Base-by-base conservation (phyloP, 2,888 invertebrate species). In the Liodrosophila aerea region DNA sequence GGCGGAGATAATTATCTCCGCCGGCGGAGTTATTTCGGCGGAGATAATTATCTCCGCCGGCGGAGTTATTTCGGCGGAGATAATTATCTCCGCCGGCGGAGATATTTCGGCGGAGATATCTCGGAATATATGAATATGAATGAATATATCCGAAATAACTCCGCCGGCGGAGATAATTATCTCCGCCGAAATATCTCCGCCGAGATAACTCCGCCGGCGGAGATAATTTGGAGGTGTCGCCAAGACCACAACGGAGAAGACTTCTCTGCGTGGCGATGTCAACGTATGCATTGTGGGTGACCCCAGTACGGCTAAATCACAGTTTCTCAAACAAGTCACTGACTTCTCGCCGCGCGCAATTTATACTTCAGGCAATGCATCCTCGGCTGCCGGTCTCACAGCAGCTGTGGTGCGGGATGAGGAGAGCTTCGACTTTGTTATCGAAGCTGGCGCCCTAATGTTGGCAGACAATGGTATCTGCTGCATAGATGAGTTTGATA, bases 361-460 rank as follows among this genome's bases (percentile, higher is more conserved):
- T 4, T 99, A 99, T 90, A 99, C 99, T 0, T 98, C 98, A 36
- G 99, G 99, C 5, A 99, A 99, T 91, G 99, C 98, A 0, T 98
- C 98, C 0, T 95, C 95, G 1, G 99, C 99, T 0, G 99, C 99
- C 46, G 99, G 99, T 92, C 92, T 99, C 43, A 99, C 99, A 0
- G 99, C 99, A 0, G 99, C 99, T 12, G 99, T 99, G 0, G 98
- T 99, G 0, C 86, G 92, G 87, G 99, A 99, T 88, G 99, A 99
- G 89, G 99, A 99, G 89, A 96, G 98, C 0, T 95, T 95, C 67
- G 99, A 99, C 91, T 99, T 99, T 91, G 99, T 99, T 7, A 99
- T 99, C 65, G 99, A 99, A 91, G 99, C 99, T 5, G 99, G 99
- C n/a, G 99, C 99, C 0, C 91, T 99, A 27, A 99, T 99, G 99